Evolutionary conservation across 2,888 invertebrate genomes (phyloP), one percentile per base, ranked within the genome.

Genomic region (Acrobasis consociella): DNA sequence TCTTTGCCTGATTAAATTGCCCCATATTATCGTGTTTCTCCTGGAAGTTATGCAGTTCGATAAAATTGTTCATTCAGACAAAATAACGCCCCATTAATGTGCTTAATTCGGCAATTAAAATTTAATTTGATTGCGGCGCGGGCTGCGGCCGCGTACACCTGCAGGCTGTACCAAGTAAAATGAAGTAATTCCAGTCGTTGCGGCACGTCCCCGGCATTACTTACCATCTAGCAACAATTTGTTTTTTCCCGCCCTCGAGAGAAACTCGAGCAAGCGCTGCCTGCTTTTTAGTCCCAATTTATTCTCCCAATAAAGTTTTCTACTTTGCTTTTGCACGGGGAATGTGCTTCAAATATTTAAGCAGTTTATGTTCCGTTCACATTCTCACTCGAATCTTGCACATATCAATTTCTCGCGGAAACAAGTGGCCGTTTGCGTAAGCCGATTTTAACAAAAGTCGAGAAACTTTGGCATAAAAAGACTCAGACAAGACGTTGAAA

Each of bases 271-370:
- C 78, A 73, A 81, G 78, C 82, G 82, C 80, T 79, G 81, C 80
- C 78, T 84, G 86, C 87, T 88, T 89, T 87, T 89, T 87, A 85
- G 87, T 87, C 86, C 76, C 87, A 87, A 88, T 89, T 89, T 89
- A 88, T 89, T 84, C 83, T 82, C 75, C 83, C 84, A 88, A 89
- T 88, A 87, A 87, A 89, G 82, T 87, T 87, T 82, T 80, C 75
- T 82, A 82, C 81, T 81, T 81, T 86, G 83, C 85, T 86, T 86
- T 85, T 80, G 77, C 81, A 82, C 80, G 75, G 78, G 76, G 81
- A 85, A 83, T 86, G 80, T 78, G 82, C 75, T 79, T 86, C 80
- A 86, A 88, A 87, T 89, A 89, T 88, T 89, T 85, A 87, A 86
- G 81, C 82, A 82, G 82, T 84, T 87, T 87, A 87, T 86, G 81